Conservation (phyloP, 2,888 invertebrate species). For the Nomada ferruginata region DNA sequence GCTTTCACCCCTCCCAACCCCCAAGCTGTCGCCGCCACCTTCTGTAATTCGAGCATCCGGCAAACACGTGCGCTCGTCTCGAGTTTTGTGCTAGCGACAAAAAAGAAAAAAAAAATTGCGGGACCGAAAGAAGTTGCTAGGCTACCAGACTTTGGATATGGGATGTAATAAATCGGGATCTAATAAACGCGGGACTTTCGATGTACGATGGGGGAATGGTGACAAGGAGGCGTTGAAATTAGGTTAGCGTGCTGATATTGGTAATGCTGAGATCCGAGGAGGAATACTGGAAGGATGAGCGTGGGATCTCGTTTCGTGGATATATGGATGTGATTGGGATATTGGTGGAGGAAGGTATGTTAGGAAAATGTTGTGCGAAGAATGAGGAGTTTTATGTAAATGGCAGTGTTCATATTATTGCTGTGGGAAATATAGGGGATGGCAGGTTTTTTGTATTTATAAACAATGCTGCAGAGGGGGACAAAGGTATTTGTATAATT, state of each 20-base stretch:
- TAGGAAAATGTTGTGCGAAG: too few relatives aligned
- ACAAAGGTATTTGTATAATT: too few relatives aligned
- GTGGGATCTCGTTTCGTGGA: neutral
- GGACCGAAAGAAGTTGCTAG: slow-evolving; percentile 9
- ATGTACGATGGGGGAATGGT: neutral
- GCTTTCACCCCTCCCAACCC: slow-evolving; percentile 21
- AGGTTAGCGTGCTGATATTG: slow-evolving; percentile 18
- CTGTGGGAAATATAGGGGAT: too few relatives aligned
- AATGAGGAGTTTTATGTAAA: too few relatives aligned
- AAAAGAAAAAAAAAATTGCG: neutral
- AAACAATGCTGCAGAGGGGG: too few relatives aligned
- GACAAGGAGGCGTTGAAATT: slow-evolving; percentile 21
- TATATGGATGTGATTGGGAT: neutral
- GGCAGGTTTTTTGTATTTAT: too few relatives aligned
- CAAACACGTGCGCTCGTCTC: slow-evolving; percentile 52
- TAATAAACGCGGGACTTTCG: slow-evolving; percentile 34
- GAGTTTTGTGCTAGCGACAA: neutral
- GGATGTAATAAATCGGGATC: slow-evolving; percentile 56
- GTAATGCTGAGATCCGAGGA: neutral
- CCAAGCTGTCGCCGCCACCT: slow-evolving; percentile 61
- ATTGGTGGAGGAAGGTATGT: neutral
- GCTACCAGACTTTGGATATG: slow-evolving; percentile 17
- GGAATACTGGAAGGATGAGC: neutral
- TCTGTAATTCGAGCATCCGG: slow-evolving; percentile 66
- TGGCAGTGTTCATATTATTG: too few relatives aligned